phyloP scores from a whole-genome alignment of 2,113 vertebrate species.

The Gallinago jamesoni region DNA sequence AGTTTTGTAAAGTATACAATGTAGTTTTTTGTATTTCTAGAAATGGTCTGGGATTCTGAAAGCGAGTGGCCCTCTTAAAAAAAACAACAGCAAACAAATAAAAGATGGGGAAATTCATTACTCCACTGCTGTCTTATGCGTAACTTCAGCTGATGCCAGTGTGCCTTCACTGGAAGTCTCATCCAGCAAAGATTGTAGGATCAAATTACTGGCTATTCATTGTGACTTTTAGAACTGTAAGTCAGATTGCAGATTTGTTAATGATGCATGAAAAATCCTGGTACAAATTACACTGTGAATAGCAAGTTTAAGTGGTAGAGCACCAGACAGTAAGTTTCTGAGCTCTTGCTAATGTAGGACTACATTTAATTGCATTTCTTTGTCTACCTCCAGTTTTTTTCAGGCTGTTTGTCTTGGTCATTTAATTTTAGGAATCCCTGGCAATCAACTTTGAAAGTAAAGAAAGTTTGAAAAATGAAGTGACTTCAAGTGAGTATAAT shows the following conservation, averaged over 20 bases:
- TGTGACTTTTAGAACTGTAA: not conserved
- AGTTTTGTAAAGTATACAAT: not conserved
- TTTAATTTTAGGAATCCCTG: conserved; percentile 66
- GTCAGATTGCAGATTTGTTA: not conserved
- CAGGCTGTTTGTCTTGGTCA: not conserved
- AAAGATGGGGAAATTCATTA: not conserved
- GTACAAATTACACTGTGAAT: not conserved
- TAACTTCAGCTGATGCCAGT: not conserved
- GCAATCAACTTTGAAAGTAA: conserved; percentile 13
- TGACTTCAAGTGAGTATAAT: conserved; percentile 71
- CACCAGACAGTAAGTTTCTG: not conserved
- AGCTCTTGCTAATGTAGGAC: not conserved
- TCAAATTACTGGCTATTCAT: not conserved
- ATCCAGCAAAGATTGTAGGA: not conserved
- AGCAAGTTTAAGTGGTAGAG: not conserved
- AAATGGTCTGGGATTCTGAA: not conserved
- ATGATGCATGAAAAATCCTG: not conserved
- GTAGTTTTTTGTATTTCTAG: not conserved
- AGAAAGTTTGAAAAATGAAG: conserved; percentile 41
- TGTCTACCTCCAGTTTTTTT: not conserved
- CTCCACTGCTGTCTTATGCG: not conserved
- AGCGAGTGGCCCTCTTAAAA: not conserved
- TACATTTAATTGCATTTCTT: not conserved
- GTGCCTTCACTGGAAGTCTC: not conserved
- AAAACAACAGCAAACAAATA: not conserved